Evolutionary conservation across 2,113 vertebrate genomes (phyloP).

Genomic region (Larimichthys crocea): DNA sequence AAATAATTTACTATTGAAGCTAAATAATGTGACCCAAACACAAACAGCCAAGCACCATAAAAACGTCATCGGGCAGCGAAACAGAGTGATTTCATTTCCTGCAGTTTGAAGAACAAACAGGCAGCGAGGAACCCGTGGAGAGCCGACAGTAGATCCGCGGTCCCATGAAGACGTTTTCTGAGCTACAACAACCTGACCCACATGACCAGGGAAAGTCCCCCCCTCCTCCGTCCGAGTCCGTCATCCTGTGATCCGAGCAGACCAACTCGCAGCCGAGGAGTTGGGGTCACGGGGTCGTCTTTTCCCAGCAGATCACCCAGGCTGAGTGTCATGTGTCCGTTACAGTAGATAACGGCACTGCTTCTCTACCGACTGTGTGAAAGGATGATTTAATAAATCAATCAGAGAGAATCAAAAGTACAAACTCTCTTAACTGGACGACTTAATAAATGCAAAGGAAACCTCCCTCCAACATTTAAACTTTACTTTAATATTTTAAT

Average conservation of each 20-base stretch:
- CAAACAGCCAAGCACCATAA: not conserved
- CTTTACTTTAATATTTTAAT: too few species aligned
- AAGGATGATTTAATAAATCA: not conserved
- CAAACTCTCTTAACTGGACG: too few species aligned
- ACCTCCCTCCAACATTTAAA: too few species aligned
- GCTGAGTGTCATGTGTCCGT: constrained; percentile 11
- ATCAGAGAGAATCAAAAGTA: too few species aligned
- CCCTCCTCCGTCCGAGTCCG: not conserved
- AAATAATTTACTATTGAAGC: not conserved
- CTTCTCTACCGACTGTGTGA: not conserved
- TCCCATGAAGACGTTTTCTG: not conserved
- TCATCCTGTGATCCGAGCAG: not conserved
- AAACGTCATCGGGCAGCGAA: not conserved
- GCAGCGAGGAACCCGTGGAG: not conserved
- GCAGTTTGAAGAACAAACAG: not conserved
- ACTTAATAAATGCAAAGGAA: too few species aligned
- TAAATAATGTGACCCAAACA: not conserved
- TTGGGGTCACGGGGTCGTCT: constrained; percentile 35
- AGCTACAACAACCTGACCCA: constrained; percentile 23
- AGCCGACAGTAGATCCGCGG: not conserved
- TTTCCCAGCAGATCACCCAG: not conserved
- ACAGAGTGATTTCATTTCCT: constrained; percentile 38
- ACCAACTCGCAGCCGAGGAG: not conserved
- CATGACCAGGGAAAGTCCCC: constrained; percentile 51
- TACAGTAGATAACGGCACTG: not conserved